Evolutionary conservation across 2,888 invertebrate genomes (phyloP), one percentile per base, ranked within the genome.

Genomic region (Nemurella pictetii): DNA sequence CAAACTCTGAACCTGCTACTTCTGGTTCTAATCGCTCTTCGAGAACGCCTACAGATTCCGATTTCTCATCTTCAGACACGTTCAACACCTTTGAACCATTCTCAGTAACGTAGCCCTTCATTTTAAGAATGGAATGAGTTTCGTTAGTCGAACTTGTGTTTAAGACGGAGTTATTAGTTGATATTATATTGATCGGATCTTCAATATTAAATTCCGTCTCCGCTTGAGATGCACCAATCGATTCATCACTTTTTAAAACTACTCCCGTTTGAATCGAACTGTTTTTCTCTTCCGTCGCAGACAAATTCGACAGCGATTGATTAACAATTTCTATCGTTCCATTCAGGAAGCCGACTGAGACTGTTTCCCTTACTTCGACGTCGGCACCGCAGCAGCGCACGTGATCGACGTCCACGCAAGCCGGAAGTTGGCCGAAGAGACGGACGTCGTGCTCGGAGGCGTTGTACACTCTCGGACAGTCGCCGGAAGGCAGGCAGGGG

Each of bases 311-410:
- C 55, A 55, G 2, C 15, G 55, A 55, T 20, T 55, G 55, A 12
- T 55, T 12, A 3, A 55, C 9, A 12, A 55, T 20, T 55, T 25
- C 29, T 0, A 30, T 26, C 30, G 35, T 72, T 55, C 26, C 26
- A 26, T 83, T 26, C 25, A 30, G 75, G 74, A 29, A 28, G 30
- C 32, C 12, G 0, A 29, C 75, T 29, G 75, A 75, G 7, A 28
- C 28, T 20, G 32, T 83, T 30, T 27, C 30, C n/a, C 78, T 83
- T n/a, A 81, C 36, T 26, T 81, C 73, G 7, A 86, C 80, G 5
- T 85, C 85, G 9, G 85, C 85, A 0, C 86, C 86, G 30, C 86
- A 86, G 32, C 86, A 86, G 20, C 85, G 84, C 0, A 86, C 85
- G 32, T 81, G 78, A 0, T 80, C 78, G n/a, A 29, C 83, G 74